Percentiles rank a stretch among this genome's conserved stretches.
Conservation (phyloP, 2,113 vertebrate species). For the Centropristis striata region DNA sequence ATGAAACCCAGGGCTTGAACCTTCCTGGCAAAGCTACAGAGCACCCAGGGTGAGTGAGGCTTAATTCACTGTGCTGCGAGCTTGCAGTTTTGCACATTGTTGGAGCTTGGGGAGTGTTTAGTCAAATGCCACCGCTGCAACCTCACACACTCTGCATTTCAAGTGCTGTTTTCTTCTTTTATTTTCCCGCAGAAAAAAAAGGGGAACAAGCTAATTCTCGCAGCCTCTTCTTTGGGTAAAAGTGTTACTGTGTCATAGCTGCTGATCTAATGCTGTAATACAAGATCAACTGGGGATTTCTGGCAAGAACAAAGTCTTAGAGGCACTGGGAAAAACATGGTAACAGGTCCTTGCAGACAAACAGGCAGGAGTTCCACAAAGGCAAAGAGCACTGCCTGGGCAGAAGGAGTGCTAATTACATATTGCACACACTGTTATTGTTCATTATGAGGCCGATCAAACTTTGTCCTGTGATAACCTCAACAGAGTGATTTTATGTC, state of each 20-base stretch:
- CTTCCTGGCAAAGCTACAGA: constrained; percentile 50
- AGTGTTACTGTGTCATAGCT: constrained; percentile 49
- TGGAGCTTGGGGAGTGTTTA: constrained; percentile 49
- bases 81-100: constrained; percentile 47
- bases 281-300: constrained; percentile 38
- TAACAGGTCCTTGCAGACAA: constrained; percentile 62
- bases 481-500: constrained; percentile 14
- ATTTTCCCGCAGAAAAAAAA: neutral
- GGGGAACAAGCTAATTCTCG: constrained; percentile 1
- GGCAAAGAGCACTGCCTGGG: constrained; percentile 44
- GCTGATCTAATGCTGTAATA: constrained; percentile 51
- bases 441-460: constrained; percentile 36
- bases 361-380: constrained; percentile 54
- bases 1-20: constrained; percentile 57
- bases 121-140: constrained; percentile 56
- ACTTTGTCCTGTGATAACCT: constrained; percentile 29
- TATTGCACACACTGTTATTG: constrained; percentile 57
- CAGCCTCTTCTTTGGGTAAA: constrained; percentile 67
- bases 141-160: constrained; percentile 52
- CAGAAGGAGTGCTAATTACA: constrained; percentile 52
- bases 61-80: constrained; percentile 52
- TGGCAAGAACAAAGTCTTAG: constrained; percentile 51
- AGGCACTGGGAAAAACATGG: constrained; percentile 67
- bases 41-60: constrained; percentile 48
- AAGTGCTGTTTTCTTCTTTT: constrained; percentile 19